Base-by-base conservation (phyloP, 2,113 vertebrate genomes). In the Casuarius casuarius region DNA sequence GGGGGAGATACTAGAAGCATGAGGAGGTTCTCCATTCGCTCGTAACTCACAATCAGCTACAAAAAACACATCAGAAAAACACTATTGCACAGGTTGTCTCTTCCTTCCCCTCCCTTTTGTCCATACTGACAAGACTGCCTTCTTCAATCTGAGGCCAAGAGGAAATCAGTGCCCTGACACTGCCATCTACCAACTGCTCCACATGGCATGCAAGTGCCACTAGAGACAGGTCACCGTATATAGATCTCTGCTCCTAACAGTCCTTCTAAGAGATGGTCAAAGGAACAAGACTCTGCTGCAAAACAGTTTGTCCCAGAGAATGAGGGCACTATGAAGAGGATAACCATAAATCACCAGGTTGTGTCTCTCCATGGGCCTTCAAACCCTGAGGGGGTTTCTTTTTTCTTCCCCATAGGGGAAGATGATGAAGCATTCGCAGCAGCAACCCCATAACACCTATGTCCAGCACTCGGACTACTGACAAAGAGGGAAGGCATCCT, bases 381-480 rank as follows among this genome's bases (percentile, higher is more conserved):
- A 79, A 87, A 11, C 3, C 31, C 66, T n/a, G 18, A 56, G 46
- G n/a, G 87, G 31, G 10, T 28, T 59, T 38, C 19, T 56, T n/a
- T 19, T 48, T 71, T 11, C 10, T 2, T 11, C 4, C 18, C 10
- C 7, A 0, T 52, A 62, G 3, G 0, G 14, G 44, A 28, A 49
- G 75, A 73, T 29, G 54, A 92, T 76, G 54, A 5, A 40, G 35
- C 25, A 31, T 15, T 21, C 84, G 23, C 33, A 59, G 67, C 35
- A 80, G 35, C 35, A 95, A 89, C 10, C 8, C 7, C 10, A 1
- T 1, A 81, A 7, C 8, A 21, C 18, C n/a, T n/a, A 94, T 73
- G 40, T 49, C 35, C 54, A 81, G 48, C 12, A 25, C 38, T 31
- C 48, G 33, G 15, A 62, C 20, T 42, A 65, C 44, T 83, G 20